Base-by-base conservation (phyloP, 2,888 invertebrate genomes). In the Cantharis flavilabris region DNA sequence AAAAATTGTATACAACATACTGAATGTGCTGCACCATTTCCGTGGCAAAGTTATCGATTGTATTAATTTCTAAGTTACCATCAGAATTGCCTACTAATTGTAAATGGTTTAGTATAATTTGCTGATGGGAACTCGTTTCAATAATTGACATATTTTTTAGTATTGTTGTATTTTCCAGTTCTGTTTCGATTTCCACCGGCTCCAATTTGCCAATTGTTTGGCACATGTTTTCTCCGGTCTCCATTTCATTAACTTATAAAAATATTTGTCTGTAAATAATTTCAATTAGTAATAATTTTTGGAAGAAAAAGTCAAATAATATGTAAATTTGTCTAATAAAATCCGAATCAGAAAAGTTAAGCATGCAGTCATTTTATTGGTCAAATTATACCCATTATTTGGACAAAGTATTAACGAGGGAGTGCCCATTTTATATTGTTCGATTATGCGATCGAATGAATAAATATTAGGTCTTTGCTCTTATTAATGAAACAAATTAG, bases 11-110 rank as follows among this genome's bases (percentile, higher is more conserved):
- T 11, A 70, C 67, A 30, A 73, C 67, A 23, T 71, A 76, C 73
- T 62, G 16, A 13, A 73, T 69, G 1, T 73, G 30, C 30, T 62
- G 73, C 62, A 71, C 77, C 10, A 73, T 62, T 64, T 49, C 33
- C 9, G 73, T 63, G 62, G 67, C 72, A n/a, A 62, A 20, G 5
- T 69, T 69, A 69, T 71, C 76, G 67, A 82, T 80, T 11, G 82
- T 81, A 72, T 81, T 83, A 62, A 84, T 84, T 75, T 83, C 80
- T 71, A 84, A 79, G 72, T 83, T 83, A 16, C 84, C 84, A 81
- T 84, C 84, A 10, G 84, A 83, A 72, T 83, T 83, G 71, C 79
- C 80, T 16, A 67, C 62, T 62, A 76, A 69, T 20, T 72, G 30
- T 16, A 76, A 11, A 69, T 72, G 65, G n/a, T 72, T 33, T 18